Evolutionary conservation across 2,797 vertebrate species (phyloP), one percentile per base, ranked within the genome.

Genomic region (Pipistrellus nathusii): DNA sequence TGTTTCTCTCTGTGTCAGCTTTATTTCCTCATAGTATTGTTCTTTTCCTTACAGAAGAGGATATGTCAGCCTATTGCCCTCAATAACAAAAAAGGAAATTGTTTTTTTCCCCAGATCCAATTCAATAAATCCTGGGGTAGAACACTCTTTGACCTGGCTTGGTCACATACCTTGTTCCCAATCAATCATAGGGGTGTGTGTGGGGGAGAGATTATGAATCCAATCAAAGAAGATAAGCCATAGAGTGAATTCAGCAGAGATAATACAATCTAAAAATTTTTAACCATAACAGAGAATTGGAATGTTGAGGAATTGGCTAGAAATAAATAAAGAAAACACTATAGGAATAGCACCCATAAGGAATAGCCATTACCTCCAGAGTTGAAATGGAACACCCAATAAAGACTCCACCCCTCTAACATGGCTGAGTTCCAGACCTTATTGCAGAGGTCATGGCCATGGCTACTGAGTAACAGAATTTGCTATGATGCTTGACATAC

Each of bases 241-340:
- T 27, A 82, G 25, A 51, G 7, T 41, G 51, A 68, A 92, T 77
- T 86, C 51, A 88, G 23, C 32, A 86, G 48, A 62, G 62, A 68
- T 3, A 68, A 25, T 81, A 25, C 12, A 53, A 89, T 25, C 21
- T 35, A 59, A 94, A 78, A 38, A 85, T 41, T 41, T 41, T 41
- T 41, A 44, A 44, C 8, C 44, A 10, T 48, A 64, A 12, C 51
- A 73, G 35, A 23, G 30, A 27, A 53, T n/a, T 68, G 35, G 51
- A 38, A 2, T 62, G 66, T 15, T 64, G 59, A 44, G 25, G 20
- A 10, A 15, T 1, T 88, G 57, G 51, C 32, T 77, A 68, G 38
- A n/a, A 57, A 30, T 14, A 68, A 81, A 48, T 11, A 35, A 92
- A 83, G 64, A 55, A 81, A 82, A 62, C 20, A 32, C 23, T 30